Percentiles rank a stretch among this genome's conserved stretches.
Conservation (phyloP, 2,888 invertebrate species). For the Hololepta plana region DNA sequence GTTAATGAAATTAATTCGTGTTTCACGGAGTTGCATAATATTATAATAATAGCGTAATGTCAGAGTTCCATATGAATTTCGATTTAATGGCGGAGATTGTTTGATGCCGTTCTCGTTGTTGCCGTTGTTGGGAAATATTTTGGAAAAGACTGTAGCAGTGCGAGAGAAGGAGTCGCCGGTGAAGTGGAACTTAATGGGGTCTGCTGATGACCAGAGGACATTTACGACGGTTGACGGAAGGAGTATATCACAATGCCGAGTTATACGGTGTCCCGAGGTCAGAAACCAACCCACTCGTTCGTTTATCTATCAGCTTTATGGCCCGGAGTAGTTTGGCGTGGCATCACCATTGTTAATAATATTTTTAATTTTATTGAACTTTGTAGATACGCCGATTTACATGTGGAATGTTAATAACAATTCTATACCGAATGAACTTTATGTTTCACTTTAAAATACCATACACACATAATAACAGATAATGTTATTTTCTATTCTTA, state of each 20-base stretch:
- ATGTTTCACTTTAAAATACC: too few species aligned
- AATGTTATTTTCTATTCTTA: too few species aligned
- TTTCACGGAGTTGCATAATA: too few species aligned
- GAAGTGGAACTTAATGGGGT: constrained; percentile 18
- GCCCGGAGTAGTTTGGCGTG: constrained; percentile 24
- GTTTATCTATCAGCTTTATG: constrained; percentile 25
- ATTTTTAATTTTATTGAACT: too few species aligned
- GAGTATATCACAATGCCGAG: constrained; percentile 25
- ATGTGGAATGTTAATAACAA: too few species aligned
- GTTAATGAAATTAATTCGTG: too few species aligned
- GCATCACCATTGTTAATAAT: constrained; percentile 26
- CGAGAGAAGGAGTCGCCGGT: constrained; percentile 12
- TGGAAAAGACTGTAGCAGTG: constrained; percentile 5
- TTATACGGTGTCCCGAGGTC: constrained; percentile 28
- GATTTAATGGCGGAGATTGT: constrained; percentile 2
- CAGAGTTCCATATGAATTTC: constrained; percentile 8
- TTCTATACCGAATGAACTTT: too few species aligned
- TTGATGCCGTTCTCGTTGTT: constrained; percentile 2
- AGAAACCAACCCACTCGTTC: constrained; percentile 23
- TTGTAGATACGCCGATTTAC: too few species aligned
- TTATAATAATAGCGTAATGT: constrained; percentile 3
- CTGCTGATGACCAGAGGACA: constrained; percentile 26
- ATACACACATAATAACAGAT: too few species aligned
- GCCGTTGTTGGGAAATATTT: constrained; percentile 1
- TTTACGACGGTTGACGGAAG: constrained; percentile 28